Evolutionary conservation across 2,797 vertebrate species (phyloP).

Genomic region (Philypnodon macrostomus): DNA sequence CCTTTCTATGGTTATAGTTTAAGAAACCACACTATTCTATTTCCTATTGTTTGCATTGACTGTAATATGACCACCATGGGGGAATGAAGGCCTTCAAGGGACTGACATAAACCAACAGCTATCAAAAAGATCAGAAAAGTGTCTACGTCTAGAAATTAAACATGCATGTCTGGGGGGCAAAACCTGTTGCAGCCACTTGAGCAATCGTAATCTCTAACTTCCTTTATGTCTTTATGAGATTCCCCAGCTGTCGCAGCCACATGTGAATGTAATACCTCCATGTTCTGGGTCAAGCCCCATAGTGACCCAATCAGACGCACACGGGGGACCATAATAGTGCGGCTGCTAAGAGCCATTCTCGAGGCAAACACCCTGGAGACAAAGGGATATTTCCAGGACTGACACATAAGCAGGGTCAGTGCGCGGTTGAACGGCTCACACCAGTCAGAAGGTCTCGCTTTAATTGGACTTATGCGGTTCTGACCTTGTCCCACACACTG

Average conservation of each 20-base stretch:
- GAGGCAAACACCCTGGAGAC: conserved; percentile 1
- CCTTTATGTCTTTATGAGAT: neutral
- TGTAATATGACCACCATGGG: too few species aligned
- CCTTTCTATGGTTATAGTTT: too few species aligned
- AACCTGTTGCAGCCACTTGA: neutral
- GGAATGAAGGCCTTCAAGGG: too few species aligned
- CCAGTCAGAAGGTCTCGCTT: conserved; percentile 4
- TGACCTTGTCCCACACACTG: conserved; percentile 23
- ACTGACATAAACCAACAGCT: too few species aligned
- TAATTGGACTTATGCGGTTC: conserved; percentile 11
- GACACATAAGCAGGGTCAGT: conserved; percentile 5
- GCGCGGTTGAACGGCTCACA: conserved; percentile 1
- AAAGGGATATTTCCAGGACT: conserved; percentile 18
- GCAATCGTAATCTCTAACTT: neutral
- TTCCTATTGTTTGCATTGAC: too few species aligned
- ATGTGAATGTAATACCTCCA: conserved; percentile 8
- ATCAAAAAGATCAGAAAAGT: too few species aligned
- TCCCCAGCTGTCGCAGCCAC: neutral
- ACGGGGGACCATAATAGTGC: neutral
- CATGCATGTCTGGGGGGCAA: too few species aligned
- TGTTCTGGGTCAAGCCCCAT: neutral
- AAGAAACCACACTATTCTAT: neutral
- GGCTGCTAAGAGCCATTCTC: conserved; percentile 1
- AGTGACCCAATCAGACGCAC: conserved; percentile 1
- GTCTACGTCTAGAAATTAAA: too few species aligned